phyloP scores from a whole-genome alignment of 2,113 vertebrate genomes.

The Lophochroa leadbeateri region DNA sequence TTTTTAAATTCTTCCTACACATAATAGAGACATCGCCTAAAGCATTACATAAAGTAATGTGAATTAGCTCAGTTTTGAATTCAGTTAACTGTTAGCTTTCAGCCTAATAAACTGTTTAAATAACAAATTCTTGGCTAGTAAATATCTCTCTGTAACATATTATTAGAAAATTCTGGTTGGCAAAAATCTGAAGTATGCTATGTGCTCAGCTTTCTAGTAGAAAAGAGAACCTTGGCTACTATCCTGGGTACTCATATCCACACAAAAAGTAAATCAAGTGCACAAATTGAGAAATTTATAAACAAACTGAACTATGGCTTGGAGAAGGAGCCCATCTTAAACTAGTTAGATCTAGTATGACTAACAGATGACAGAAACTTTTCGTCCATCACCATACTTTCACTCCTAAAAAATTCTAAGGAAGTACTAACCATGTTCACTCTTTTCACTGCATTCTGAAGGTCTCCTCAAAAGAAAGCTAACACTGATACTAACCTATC shows the following conservation, averaged over 20 bases:
- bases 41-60: not conserved
- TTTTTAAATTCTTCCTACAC: not conserved
- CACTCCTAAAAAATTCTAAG: not conserved
- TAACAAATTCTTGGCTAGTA: not conserved
- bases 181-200: not conserved
- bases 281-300: not conserved
- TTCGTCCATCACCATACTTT: not conserved
- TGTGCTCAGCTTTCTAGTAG: not conserved
- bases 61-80: not conserved
- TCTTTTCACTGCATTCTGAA: not conserved
- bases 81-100: slow-evolving; percentile 3
- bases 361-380: not conserved
- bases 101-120: not conserved
- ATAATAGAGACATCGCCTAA: not conserved
- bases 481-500: not conserved
- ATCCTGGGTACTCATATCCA: not conserved
- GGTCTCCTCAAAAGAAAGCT: not conserved
- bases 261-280: not conserved
- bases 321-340: not conserved
- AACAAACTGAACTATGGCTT: not conserved
- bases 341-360: not conserved
- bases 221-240: not conserved
- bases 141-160: not conserved
- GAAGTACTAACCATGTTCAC: not conserved
- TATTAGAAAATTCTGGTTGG: not conserved